Evolutionary conservation across 2,113 vertebrate species (phyloP).

Genomic region (Rhynchomys soricoides): DNA sequence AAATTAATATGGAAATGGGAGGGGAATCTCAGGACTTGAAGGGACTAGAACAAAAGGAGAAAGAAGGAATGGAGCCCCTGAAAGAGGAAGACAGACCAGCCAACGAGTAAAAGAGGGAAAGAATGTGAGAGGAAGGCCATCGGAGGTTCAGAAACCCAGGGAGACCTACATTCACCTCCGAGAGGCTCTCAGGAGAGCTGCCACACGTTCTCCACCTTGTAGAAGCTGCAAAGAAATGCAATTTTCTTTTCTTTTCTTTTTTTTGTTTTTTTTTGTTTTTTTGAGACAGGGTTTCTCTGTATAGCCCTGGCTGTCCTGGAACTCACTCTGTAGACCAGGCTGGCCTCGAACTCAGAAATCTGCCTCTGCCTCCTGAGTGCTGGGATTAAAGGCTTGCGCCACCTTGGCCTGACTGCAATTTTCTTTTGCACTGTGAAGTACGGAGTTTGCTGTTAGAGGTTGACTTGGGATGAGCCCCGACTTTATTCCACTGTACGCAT

Average conservation of each 20-base stretch:
- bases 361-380: no score
- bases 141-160: background rate
- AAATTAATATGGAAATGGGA: background rate
- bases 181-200: background rate
- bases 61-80: background rate
- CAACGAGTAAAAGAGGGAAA: background rate
- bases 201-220: background rate
- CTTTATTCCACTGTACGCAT: background rate
- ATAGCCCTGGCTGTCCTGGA: no score
- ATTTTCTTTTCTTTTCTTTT: no score
- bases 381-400: no score
- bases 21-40: background rate
- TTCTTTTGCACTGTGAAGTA: background rate
- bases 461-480: background rate
- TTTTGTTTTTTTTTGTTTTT: no score
- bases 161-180: background rate
- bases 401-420: no score
- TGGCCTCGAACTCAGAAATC: no score
- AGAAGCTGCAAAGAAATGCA: background rate
- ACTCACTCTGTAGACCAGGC: no score
- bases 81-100: background rate
- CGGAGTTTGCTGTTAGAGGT: background rate
- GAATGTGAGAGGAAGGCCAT: fast-evolving
- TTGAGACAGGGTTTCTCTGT: no score
- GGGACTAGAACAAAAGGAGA: background rate